Conservation (phyloP, 2,888 invertebrate genomes). For the Smittia sp. region DNA sequence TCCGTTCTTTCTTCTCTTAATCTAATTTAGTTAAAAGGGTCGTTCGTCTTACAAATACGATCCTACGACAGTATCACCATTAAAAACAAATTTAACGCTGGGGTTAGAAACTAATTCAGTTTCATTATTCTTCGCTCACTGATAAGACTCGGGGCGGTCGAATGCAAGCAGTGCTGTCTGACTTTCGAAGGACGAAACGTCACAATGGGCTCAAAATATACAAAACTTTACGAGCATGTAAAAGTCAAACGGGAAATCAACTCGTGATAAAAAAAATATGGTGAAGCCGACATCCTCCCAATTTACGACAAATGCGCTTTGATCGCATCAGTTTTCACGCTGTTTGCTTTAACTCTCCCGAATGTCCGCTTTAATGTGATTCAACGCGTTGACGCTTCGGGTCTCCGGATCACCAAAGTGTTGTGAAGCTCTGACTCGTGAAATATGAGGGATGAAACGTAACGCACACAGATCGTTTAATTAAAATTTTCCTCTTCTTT, state of each 20-base stretch:
- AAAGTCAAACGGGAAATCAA: too few relatives aligned
- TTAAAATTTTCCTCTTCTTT: conserved; percentile 14
- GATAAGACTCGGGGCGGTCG: not conserved
- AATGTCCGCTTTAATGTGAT: too few relatives aligned
- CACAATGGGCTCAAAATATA: not conserved
- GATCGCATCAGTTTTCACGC: too few relatives aligned
- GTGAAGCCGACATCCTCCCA: too few relatives aligned
- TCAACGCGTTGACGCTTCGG: too few relatives aligned
- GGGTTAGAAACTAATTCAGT: conserved; percentile 21
- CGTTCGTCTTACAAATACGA: conserved; percentile 21
- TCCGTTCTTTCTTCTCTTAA: conserved; percentile 24
- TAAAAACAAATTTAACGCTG: conserved; percentile 40
- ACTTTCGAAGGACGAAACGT: not conserved
- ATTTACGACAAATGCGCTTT: too few relatives aligned
- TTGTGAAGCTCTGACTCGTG: too few relatives aligned
- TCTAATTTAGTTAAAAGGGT: conserved; percentile 33
- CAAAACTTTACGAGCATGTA: too few relatives aligned
- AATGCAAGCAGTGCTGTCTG: not conserved
- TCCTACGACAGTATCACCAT: conserved; percentile 28
- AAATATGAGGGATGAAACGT: not conserved
- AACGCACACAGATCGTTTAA: conserved; percentile 21
- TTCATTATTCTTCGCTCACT: conserved; percentile 35
- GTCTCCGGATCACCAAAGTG: too few relatives aligned
- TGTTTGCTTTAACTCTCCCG: too few relatives aligned
- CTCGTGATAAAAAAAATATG: too few relatives aligned